Percentiles rank a stretch among this genome's conserved stretches.
Conservation (phyloP, 2,113 vertebrate species). For the Thamnaconus septentrionalis region DNA sequence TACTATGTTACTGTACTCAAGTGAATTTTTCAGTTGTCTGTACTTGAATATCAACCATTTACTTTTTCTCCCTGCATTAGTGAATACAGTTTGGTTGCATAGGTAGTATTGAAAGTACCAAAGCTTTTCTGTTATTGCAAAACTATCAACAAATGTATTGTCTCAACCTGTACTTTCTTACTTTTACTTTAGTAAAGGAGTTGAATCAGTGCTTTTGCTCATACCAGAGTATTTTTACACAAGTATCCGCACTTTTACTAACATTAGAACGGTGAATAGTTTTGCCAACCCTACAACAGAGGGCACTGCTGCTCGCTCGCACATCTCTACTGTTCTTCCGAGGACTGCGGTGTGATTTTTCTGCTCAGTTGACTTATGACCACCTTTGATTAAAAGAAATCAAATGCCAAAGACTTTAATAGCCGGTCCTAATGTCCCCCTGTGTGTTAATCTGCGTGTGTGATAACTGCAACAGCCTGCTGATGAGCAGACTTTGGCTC, state of each 20-base stretch:
- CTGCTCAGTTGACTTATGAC: slow-evolving; percentile 58
- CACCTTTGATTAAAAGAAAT: slow-evolving; percentile 64
- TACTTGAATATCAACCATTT: too few relatives aligned
- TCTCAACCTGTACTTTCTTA: too few relatives aligned
- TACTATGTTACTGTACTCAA: background rate
- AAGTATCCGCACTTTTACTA: too few relatives aligned
- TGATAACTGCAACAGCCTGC: background rate
- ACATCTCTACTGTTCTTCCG: slow-evolving; percentile 29
- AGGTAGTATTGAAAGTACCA: too few relatives aligned
- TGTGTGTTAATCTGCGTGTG: slow-evolving; percentile 3
- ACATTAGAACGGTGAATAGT: background rate
- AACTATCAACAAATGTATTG: too few relatives aligned
- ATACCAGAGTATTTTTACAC: too few relatives aligned
- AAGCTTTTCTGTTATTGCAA: too few relatives aligned
- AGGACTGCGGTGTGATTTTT: slow-evolving; percentile 18
- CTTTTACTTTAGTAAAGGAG: too few relatives aligned
- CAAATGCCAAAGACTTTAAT: slow-evolving; percentile 60
- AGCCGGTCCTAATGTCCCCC: slow-evolving; percentile 50
- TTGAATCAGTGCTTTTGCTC: too few relatives aligned
- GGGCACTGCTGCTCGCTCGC: slow-evolving; percentile 32
- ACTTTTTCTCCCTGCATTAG: too few relatives aligned
- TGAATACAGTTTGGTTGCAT: too few relatives aligned
- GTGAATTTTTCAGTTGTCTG: too few relatives aligned
- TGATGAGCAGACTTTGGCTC: background rate
- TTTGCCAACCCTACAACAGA: slow-evolving; percentile 16